Base-by-base conservation (phyloP, 2,113 vertebrate genomes). In the Heloderma charlesbogerti region DNA sequence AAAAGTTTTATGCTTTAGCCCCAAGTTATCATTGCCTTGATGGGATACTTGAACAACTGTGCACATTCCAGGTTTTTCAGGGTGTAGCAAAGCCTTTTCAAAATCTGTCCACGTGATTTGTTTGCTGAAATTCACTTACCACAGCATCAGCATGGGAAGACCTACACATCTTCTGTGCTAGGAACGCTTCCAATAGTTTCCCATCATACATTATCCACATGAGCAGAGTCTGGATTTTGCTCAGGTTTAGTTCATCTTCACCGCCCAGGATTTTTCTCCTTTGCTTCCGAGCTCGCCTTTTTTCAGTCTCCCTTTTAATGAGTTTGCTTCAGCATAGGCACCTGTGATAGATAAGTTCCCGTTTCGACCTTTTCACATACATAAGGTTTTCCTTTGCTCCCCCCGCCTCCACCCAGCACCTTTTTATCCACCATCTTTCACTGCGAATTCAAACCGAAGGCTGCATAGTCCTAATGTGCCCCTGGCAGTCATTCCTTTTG, bases 401-500 rank as follows among this genome's bases (percentile, higher is more conserved):
- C 66, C 25, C 34, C 18, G 8, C 20, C 37, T 40, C 84, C 63
- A 20, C 27, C 57, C 15, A 27, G 2, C 74, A 85, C 83, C 83
- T 27, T 4, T 20, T 89, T 40, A 43, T 3, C 92, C 37, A 60
- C 25, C 87, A 7, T 29, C 89, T 77, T 7, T 45, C 67, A 5
- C 18, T 1, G 3, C 15, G 63, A 16, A 87, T 91, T 66, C 78
- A 51, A 4, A 3, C 75, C 90, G 31, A 45, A 63, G 43, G 0
- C 7, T 1, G 45, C 45, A 6, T n/a, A n/a, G 25, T 71, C 2
- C 60, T 12, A 71, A 71, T 87, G 74, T 2, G 40, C 0, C 2
- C 2, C 0, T 22, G 1, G 0, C 0, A 10, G 27, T 85, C 1
- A 29, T 27, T 29, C 34, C 4, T 3, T 20, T 67, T 69, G 40